These are phyloP conservation scores for Gymnorhina tibicen DNA, from an alignment of 2,113 vertebrate species.

Conservation along the genomic window DNA sequence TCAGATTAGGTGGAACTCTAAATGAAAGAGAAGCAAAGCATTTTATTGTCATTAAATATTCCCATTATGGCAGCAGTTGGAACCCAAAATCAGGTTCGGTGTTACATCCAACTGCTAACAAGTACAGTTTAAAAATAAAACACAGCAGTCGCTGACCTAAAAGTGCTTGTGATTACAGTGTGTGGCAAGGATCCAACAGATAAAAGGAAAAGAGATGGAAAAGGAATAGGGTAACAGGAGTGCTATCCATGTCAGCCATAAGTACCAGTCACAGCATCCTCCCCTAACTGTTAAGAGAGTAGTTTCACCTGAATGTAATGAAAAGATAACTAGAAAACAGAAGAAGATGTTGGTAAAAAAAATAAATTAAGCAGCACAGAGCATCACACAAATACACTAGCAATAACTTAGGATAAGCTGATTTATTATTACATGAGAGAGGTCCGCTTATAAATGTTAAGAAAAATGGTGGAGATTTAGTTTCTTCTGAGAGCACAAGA, in stretches of 20 bases:
- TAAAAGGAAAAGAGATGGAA: constrained; percentile 14
- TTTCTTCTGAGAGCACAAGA: background rate
- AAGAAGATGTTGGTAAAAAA: background rate
- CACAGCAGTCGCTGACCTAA: constrained; percentile 31
- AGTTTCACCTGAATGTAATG: background rate
- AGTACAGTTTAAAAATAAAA: constrained; percentile 37
- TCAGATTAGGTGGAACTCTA: constrained; percentile 20
- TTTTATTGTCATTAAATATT: constrained; percentile 26
- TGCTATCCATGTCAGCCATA: background rate
- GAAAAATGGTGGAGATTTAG: background rate
- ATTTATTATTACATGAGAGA: constrained; percentile 13
- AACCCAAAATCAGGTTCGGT: background rate
- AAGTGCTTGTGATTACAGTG: constrained; percentile 24
- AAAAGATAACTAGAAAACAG: background rate
- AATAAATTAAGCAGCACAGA: background rate
- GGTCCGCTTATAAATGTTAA: background rate
- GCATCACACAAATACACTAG: background rate
- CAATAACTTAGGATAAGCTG: background rate
- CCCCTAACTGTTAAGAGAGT: background rate
- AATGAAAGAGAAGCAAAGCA: background rate
- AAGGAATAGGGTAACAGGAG: background rate
- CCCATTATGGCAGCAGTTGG: background rate
- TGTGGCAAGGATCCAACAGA: constrained; percentile 17
- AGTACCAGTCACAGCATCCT: background rate
- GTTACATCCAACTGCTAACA: background rate